Conservation (phyloP, 2,113 vertebrate species). For the Accipiter virgatus region DNA sequence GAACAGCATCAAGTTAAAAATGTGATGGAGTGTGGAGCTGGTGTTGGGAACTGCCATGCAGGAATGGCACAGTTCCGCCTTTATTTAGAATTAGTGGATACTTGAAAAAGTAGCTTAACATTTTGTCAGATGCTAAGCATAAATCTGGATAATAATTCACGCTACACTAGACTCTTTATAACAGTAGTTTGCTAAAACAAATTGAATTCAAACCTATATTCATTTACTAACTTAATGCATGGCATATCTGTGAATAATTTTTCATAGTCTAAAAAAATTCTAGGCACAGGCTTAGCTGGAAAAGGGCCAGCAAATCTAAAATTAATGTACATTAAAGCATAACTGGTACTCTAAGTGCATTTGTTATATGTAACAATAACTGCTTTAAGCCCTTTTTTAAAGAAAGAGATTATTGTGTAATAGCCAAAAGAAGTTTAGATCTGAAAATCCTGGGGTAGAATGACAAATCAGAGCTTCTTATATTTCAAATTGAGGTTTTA, state of each 20-base stretch:
- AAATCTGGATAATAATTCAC: slow-evolving; percentile 59
- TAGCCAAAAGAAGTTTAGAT: neutral
- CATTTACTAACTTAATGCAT: slow-evolving; percentile 57
- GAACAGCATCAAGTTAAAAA: neutral
- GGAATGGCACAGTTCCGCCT: neutral
- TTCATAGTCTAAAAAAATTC: slow-evolving; percentile 12
- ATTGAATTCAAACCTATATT: slow-evolving; percentile 63
- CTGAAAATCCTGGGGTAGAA: neutral
- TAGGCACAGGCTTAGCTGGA: slow-evolving; percentile 10
- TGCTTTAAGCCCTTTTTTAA: neutral
- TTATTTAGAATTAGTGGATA: slow-evolving; percentile 35
- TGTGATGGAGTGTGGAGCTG: neutral
- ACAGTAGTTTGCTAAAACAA: slow-evolving; percentile 59
- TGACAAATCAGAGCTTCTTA: neutral
- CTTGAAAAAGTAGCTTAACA: slow-evolving; percentile 7
- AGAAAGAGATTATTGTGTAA: neutral
- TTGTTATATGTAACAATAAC: slow-evolving; percentile 30
- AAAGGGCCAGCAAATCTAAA: slow-evolving; percentile 44
- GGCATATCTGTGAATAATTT: slow-evolving; percentile 61
- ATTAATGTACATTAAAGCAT: slow-evolving; percentile 55
- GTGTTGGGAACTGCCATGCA: neutral
- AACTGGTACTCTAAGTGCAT: slow-evolving; percentile 15
- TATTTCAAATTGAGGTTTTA: neutral
- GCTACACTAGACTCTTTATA: slow-evolving; percentile 44
- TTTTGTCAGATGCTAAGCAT: slow-evolving; percentile 51